These are phyloP conservation scores for Lasius platythorax DNA, from an alignment of 2,888 invertebrate species.

Conservation along the genomic window DNA sequence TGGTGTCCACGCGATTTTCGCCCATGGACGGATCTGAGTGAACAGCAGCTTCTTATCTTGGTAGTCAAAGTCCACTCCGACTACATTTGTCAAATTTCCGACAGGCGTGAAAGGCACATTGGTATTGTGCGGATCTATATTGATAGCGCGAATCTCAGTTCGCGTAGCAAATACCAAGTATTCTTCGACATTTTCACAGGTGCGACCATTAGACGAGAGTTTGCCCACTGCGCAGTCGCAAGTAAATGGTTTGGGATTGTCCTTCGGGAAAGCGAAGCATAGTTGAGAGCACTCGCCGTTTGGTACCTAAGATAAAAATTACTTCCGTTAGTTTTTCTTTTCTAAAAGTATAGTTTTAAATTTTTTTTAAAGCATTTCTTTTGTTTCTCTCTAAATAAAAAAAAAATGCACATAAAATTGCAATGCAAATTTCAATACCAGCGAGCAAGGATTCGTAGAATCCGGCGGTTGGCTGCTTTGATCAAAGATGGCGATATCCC, in stretches of 20 bases:
- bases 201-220: constrained; percentile 89
- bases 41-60: constrained; percentile 95
- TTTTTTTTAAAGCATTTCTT: neutral
- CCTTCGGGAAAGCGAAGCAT: constrained; percentile 96
- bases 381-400: neutral
- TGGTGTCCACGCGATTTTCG: constrained; percentile 94
- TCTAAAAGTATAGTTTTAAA: neutral
- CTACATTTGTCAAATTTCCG: constrained; percentile 95
- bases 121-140: constrained; percentile 93
- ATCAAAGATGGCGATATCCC: constrained; percentile 97
- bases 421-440: constrained; percentile 80
- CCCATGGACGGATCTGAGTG: constrained; percentile 97
- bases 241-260: constrained; percentile 88
- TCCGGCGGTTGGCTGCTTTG: constrained; percentile 94
- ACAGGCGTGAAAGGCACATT: constrained; percentile 95
- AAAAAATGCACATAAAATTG: neutral
- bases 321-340: neutral
- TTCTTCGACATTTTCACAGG: constrained; percentile 94
- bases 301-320: neutral
- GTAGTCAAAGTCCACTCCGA: constrained; percentile 98
- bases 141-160: constrained; percentile 97
- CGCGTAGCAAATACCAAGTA: constrained; percentile 97
- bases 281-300: constrained; percentile 97
- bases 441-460: constrained; percentile 93
- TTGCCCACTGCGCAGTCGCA: constrained; percentile 98